A percentile compares a stretch with the other conserved stretches of the same genome.
These are phyloP conservation scores for Varecia variegata DNA, from an alignment of 2,797 vertebrate genomes.

Conservation along the genomic window DNA sequence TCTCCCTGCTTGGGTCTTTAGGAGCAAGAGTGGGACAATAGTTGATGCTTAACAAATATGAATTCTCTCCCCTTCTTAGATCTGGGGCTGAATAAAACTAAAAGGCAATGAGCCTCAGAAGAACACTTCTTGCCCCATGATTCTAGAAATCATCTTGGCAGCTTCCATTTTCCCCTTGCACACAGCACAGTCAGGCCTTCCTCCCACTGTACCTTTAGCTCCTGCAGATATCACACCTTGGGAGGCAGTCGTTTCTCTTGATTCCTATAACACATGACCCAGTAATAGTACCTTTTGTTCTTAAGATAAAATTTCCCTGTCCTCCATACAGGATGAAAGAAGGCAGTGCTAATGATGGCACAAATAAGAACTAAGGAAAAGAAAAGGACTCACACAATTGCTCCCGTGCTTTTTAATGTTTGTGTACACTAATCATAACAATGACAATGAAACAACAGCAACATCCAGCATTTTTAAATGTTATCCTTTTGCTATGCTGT, in stretches of 20 bases:
- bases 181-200: neutral
- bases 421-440: neutral
- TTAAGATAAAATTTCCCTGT: neutral
- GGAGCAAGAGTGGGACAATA: neutral
- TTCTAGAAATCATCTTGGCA: neutral
- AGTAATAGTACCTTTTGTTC: neutral
- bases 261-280: accelerated
- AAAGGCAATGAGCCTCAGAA: neutral
- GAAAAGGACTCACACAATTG: neutral
- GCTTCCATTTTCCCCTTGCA: neutral
- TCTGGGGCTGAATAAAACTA: neutral
- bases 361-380: neutral
- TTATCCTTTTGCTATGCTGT: neutral
- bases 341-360: too few relatives aligned
- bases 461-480: neutral
- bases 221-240: neutral
- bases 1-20: neutral
- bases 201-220: neutral
- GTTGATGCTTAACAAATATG: neutral
- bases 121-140: neutral
- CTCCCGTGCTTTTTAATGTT: neutral
- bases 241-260: neutral
- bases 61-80: neutral
- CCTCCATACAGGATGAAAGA: neutral
- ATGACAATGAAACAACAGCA: neutral